These are phyloP conservation scores for Drosophila pallidifrons DNA, from an alignment of 1,140 invertebrate species.

Conservation along the genomic window DNA sequence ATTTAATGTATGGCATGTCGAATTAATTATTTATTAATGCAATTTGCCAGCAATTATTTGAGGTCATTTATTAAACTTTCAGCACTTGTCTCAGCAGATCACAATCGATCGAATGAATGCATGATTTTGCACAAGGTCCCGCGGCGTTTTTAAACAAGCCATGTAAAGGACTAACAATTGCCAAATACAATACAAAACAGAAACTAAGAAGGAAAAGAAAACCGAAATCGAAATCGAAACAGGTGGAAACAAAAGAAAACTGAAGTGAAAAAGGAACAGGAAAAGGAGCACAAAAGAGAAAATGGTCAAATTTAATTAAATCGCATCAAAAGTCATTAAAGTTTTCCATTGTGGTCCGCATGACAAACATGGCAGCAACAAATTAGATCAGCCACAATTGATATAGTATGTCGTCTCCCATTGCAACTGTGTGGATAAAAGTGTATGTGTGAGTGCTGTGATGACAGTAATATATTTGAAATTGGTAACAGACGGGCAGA, in stretches of 20 bases:
- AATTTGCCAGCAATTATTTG: constrained; percentile 31
- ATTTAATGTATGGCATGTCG: constrained; percentile 26
- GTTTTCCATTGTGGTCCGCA: constrained; percentile 23
- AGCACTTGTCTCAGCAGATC: constrained; percentile 28
- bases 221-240: not conserved
- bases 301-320: constrained; percentile 56
- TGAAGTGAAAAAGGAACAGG: not conserved
- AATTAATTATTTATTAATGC: constrained; percentile 55
- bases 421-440: not conserved
- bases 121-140: not conserved
- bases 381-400: constrained; percentile 35
- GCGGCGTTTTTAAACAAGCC: not conserved
- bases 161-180: not conserved
- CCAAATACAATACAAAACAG: not conserved
- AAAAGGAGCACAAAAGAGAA: not conserved
- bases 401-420: constrained; percentile 11
- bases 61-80: constrained; percentile 23
- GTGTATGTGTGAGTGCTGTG: constrained; percentile 12
- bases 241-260: not conserved
- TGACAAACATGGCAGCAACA: constrained; percentile 17
- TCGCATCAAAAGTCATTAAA: constrained; percentile 43
- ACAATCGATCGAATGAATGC: constrained; percentile 1
- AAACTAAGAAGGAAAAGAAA: not conserved
- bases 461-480: constrained; percentile 34
- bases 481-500: constrained; percentile 45